These are phyloP conservation scores for Sarcophaga variegata DNA, from an alignment of 2,888 invertebrate genomes.

Conservation along the genomic window DNA sequence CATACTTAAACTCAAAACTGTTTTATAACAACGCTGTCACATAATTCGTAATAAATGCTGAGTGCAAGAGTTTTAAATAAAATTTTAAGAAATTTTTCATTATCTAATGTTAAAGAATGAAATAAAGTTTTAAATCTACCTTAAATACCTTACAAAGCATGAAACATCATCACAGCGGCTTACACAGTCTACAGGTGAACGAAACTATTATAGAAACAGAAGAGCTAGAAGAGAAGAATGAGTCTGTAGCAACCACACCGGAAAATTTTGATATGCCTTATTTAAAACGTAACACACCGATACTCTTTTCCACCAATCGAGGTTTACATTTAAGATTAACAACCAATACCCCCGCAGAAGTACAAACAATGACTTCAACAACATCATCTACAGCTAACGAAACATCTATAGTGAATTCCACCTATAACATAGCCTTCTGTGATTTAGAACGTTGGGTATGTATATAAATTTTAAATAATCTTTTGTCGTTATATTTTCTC, in stretches of 20 bases:
- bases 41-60: not conserved
- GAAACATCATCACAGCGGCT: slow-evolving; percentile 19
- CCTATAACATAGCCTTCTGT: slow-evolving; percentile 75
- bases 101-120: slow-evolving; percentile 28
- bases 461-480: slow-evolving; percentile 24
- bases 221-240: slow-evolving; percentile 15
- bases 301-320: slow-evolving; percentile 79
- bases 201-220: slow-evolving; percentile 28
- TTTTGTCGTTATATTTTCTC: not conserved
- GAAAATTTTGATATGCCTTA: not conserved
- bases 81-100: slow-evolving; percentile 7
- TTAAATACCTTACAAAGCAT: too few species aligned
- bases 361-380: slow-evolving; percentile 18
- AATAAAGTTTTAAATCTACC: slow-evolving; percentile 8
- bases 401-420: slow-evolving; percentile 29
- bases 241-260: slow-evolving; percentile 19
- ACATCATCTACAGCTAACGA: not conserved
- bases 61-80: not conserved
- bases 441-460: slow-evolving; percentile 77
- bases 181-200: slow-evolving; percentile 36
- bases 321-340: slow-evolving; percentile 77
- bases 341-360: slow-evolving; percentile 39
- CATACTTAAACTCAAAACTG: not conserved
- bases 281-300: slow-evolving; percentile 75
- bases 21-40: not conserved